Percentiles rank a stretch among this genome's conserved stretches.
These are phyloP conservation scores for Speoplatyrhinus poulsoni DNA, from an alignment of 2,113 vertebrate genomes.

Conservation along the genomic window DNA sequence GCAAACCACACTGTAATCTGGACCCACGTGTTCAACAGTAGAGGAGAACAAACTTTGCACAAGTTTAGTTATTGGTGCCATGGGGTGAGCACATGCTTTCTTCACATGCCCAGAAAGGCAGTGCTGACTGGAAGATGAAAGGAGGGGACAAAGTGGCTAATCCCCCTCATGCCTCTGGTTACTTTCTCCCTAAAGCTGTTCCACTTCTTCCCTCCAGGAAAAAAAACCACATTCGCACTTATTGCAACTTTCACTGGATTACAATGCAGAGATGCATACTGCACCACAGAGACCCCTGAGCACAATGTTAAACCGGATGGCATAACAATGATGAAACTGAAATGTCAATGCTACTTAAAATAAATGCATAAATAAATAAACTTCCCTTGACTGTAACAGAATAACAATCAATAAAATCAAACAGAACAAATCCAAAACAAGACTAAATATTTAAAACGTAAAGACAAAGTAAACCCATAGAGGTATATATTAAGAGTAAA, in stretches of 20 bases:
- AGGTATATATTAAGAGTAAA: too few species aligned
- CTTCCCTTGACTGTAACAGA: background rate
- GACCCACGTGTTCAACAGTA: constrained; percentile 57
- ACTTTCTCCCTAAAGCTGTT: constrained; percentile 73
- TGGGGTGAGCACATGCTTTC: constrained; percentile 67
- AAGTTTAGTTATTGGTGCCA: constrained; percentile 52
- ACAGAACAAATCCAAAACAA: too few species aligned
- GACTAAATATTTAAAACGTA: too few species aligned
- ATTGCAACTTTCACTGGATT: constrained; percentile 75
- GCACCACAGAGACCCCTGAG: constrained; percentile 41
- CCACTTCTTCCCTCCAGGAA: constrained; percentile 73
- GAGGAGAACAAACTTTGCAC: constrained; percentile 62
- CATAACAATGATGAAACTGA: constrained; percentile 60
- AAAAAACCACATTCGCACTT: constrained; percentile 76
- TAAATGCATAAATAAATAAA: constrained; percentile 23
- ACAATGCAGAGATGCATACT: constrained; percentile 73
- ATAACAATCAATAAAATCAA: background rate
- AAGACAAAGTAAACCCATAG: too few species aligned
- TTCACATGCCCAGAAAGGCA: constrained; percentile 71
- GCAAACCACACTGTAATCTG: constrained; percentile 71
- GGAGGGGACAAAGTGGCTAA: constrained; percentile 73
- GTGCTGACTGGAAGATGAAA: constrained; percentile 75
- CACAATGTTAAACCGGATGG: constrained; percentile 59
- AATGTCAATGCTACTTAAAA: constrained; percentile 57
- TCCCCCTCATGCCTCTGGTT: constrained; percentile 72